phyloP scores from a whole-genome alignment of 2,797 vertebrate species.

The Odontamblyopus lacepedii region DNA sequence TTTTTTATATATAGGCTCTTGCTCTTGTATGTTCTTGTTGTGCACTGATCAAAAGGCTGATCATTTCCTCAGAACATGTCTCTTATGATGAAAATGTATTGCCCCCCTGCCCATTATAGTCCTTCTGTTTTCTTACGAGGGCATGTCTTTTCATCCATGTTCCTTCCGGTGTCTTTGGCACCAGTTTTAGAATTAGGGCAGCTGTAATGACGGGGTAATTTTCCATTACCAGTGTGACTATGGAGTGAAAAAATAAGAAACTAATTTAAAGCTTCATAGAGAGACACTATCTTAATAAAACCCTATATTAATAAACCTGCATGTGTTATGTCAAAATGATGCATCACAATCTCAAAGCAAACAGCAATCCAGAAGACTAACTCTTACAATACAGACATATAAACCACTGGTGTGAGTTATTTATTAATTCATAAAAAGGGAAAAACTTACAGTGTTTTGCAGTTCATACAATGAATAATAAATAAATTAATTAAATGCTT shows the following conservation, averaged over 20 bases:
- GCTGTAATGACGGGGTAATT: background rate
- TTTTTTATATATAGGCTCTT: too few relatives aligned
- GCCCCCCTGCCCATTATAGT: background rate
- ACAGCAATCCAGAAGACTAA: too few relatives aligned
- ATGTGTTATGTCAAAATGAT: too few relatives aligned
- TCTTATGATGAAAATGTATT: background rate
- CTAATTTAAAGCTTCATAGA: background rate
- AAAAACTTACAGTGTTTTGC: background rate
- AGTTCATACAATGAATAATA: background rate
- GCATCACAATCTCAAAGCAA: too few relatives aligned
- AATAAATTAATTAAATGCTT: too few relatives aligned
- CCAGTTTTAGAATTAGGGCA: background rate
- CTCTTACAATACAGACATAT: too few relatives aligned
- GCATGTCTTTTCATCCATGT: too few relatives aligned
- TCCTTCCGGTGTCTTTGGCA: too few relatives aligned
- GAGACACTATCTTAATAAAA: background rate
- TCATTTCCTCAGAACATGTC: background rate
- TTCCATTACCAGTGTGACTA: background rate
- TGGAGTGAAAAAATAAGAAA: background rate
- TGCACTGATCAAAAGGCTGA: background rate
- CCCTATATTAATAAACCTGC: too few relatives aligned
- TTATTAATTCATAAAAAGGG: too few relatives aligned
- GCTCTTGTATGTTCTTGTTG: too few relatives aligned
- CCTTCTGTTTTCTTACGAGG: background rate
- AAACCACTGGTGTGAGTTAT: too few relatives aligned